Evolutionary conservation across 1,140 invertebrate species (phyloP), one percentile per base, ranked within the genome.

Genomic region (Episyrphus balteatus): DNA sequence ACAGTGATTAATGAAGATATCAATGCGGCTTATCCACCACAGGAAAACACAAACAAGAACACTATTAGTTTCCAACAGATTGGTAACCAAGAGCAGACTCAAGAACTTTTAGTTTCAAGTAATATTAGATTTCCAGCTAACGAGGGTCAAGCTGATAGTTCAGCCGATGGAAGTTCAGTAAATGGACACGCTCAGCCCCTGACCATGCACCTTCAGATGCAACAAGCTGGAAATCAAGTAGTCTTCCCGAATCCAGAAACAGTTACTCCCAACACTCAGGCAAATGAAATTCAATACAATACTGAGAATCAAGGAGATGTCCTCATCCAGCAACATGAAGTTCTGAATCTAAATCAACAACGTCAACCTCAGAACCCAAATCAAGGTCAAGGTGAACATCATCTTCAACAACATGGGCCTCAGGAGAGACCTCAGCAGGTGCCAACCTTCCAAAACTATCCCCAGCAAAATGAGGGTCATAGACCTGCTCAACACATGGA

Each of bases 1-100:
- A 62, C 64, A n/a, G 63, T 66, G 13, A 66, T 66, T 19, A 66
- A 53, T 30, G 63, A 66, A 42, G 62, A 66, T 6, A 65, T 65
- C 6, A 57, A 46, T 48, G 15, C 41, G 39, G 0, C 47, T 49
- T 2, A 42, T 26, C 14, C 51, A 13, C 19, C 48, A 55, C n/a
- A 51, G 59, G 39, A 51, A 63, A 46, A 49, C 55, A 51, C 54
- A 56, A 1, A 54, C 33, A 39, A 13, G n/a, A 31, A 21, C 2
- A 58, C 49, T 34, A 53, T 51, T 0, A 54, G 57, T 26, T 62
- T 62, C 50, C 60, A 62, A 17, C 53, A 55, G 32, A 56, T 53
- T 19, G 50, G 50, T 14, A 53, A 59, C 46, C 47, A 7, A 51
- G n/a, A 11, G 19, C 18, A n/a, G 37, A 63, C 63, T 7, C 56